A percentile compares a stretch with the other conserved stretches of the same genome.
Conservation (phyloP, 2,888 invertebrate genomes). For the Patella depressa region DNA sequence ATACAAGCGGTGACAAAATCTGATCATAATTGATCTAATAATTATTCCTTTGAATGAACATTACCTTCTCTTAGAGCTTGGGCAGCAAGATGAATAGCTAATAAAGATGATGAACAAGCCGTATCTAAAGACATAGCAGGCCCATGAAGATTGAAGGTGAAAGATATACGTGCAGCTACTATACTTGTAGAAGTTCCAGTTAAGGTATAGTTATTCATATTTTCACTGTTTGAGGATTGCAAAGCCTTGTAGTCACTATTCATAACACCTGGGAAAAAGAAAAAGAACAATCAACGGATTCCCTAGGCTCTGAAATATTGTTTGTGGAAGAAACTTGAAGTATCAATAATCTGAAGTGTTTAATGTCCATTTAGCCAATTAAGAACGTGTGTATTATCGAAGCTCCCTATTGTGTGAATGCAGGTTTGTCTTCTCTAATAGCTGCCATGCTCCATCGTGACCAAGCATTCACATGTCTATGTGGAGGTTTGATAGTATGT, state of each 20-base stretch:
- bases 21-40: too few relatives aligned
- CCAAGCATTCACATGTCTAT: too few relatives aligned
- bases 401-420: too few relatives aligned
- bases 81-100: conserved; percentile 53
- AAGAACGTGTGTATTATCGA: too few relatives aligned
- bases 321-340: too few relatives aligned
- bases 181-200: conserved; percentile 31
- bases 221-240: background rate
- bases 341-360: too few relatives aligned
- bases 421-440: too few relatives aligned
- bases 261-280: conserved; percentile 11
- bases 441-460: too few relatives aligned
- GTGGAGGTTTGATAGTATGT: too few relatives aligned
- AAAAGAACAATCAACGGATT: background rate
- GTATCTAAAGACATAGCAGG: conserved; percentile 44
- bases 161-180: conserved; percentile 37
- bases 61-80: conserved; percentile 45
- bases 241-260: background rate
- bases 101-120: conserved; percentile 43
- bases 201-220: conserved; percentile 27
- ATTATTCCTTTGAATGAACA: background rate
- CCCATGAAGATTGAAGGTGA: conserved; percentile 39
- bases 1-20: too few relatives aligned
- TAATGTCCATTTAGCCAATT: too few relatives aligned
- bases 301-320: too few relatives aligned